Conservation (phyloP, 2,888 invertebrate genomes). For the Athalia rosae region DNA sequence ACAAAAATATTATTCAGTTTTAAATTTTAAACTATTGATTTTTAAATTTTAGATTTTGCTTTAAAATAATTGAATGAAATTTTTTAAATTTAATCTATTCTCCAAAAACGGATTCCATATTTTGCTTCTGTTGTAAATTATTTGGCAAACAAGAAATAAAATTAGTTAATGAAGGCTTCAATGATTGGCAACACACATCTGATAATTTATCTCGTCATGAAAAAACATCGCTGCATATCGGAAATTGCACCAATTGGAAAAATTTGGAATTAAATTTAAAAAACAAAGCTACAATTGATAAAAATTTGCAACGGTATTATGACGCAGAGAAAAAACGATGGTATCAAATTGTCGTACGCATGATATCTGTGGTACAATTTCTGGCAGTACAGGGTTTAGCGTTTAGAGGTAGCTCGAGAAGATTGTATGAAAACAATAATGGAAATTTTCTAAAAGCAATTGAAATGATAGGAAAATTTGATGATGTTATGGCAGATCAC, state of each 20-base stretch:
- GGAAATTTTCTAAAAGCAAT: constrained; percentile 52
- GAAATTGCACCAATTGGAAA: constrained; percentile 46
- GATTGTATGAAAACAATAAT: constrained; percentile 47
- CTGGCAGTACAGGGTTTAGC: constrained; percentile 49
- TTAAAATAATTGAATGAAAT: too few species aligned
- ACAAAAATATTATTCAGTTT: too few species aligned
- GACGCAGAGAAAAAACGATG: constrained; percentile 50
- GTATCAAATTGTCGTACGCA: constrained; percentile 48
- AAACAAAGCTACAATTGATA: constrained; percentile 47
- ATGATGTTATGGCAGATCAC: constrained; percentile 50
- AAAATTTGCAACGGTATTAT: constrained; percentile 46
- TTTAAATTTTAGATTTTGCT: too few species aligned
- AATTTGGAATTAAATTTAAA: constrained; percentile 44
- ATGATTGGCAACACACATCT: constrained; percentile 1
- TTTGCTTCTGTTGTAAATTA: constrained; percentile 13
- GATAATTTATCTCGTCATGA: constrained; percentile 40
- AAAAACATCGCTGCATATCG: constrained; percentile 44
- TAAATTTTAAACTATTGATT: too few species aligned
- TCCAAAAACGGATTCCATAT: constrained; percentile 2
- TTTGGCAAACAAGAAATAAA: constrained; percentile 22
- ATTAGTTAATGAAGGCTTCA: constrained; percentile 4
- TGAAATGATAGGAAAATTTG: constrained; percentile 50
- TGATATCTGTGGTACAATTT: constrained; percentile 50
- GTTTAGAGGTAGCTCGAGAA: constrained; percentile 50
- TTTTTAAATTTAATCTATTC: constrained; percentile 48